Evolutionary conservation across 2,113 vertebrate species (phyloP).

Genomic region (Aspiorhynchus laticeps): DNA sequence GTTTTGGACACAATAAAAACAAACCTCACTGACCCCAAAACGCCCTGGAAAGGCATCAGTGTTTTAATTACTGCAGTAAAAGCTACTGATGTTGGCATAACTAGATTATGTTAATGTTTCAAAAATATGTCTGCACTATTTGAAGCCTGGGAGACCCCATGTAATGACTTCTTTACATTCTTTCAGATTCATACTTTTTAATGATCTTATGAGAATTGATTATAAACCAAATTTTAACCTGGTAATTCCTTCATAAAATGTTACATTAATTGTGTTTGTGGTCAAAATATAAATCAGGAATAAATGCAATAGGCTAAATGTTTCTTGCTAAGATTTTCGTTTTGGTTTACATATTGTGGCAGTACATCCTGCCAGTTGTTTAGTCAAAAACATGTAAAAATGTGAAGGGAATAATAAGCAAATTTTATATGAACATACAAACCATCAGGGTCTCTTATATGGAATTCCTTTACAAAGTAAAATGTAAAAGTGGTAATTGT

Average conservation of each 20-base stretch:
- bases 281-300: neutral
- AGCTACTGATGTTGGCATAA: conserved; percentile 8
- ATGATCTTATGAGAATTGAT: neutral
- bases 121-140: neutral
- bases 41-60: neutral
- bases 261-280: neutral
- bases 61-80: conserved; percentile 22
- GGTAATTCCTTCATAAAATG: neutral
- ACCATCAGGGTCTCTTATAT: neutral
- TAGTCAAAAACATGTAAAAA: neutral
- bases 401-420: neutral
- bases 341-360: too few relatives aligned
- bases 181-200: neutral
- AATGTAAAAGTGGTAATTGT: neutral
- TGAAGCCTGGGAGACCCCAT: neutral
- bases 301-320: neutral
- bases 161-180: neutral
- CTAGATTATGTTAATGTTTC: conserved; percentile 7
- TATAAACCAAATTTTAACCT: neutral
- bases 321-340: neutral
- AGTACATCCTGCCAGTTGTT: neutral
- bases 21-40: conserved; percentile 32
- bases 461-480: neutral
- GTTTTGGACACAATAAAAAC: conserved; percentile 40
- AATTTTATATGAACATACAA: neutral